Evolutionary conservation across 2,113 vertebrate species (phyloP).

Genomic region (Felis chaus): DNA sequence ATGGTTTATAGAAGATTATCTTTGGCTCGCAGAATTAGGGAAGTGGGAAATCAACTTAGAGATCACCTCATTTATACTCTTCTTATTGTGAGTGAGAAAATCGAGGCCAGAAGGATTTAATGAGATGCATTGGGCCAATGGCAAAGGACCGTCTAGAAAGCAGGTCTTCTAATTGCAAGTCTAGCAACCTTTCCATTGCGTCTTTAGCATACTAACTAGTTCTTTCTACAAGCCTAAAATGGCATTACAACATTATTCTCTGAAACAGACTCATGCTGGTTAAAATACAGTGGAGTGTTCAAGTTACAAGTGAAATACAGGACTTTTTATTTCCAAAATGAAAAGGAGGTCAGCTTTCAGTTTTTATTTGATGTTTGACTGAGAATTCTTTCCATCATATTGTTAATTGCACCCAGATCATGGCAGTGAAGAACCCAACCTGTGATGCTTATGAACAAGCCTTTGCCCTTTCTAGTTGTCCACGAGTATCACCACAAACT

Average conservation of each 20-base stretch:
- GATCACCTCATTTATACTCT: neutral
- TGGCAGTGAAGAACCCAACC: neutral
- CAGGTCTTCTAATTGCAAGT: neutral
- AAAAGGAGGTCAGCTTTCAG: neutral
- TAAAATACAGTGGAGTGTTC: slow-evolving; percentile 62
- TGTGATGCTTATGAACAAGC: neutral
- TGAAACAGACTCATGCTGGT: slow-evolving; percentile 64
- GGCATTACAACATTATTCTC: slow-evolving; percentile 47
- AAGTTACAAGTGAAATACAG: slow-evolving; percentile 34
- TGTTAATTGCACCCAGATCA: neutral
- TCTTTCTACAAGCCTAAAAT: slow-evolving; percentile 66
- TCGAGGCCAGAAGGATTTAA: neutral
- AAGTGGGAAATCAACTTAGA: slow-evolving; percentile 46
- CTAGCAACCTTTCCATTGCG: neutral
- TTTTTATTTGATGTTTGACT: neutral
- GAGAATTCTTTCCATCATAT: neutral
- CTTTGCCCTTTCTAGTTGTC: neutral
- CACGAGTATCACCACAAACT: neutral
- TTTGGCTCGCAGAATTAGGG: slow-evolving; percentile 47
- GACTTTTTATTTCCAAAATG: slow-evolving; percentile 24
- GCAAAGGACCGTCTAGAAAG: neutral
- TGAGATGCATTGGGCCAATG: neutral
- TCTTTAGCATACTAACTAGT: slow-evolving; percentile 62
- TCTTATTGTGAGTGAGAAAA: slow-evolving; percentile 20
- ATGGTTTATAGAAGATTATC: slow-evolving; percentile 75